A percentile compares a stretch with the other conserved stretches of the same genome.
These are phyloP conservation scores for fruit fly (Drosophila melanogaster) DNA, from an alignment of 1,140 invertebrate genomes.

Conservation along the genomic window DNA sequence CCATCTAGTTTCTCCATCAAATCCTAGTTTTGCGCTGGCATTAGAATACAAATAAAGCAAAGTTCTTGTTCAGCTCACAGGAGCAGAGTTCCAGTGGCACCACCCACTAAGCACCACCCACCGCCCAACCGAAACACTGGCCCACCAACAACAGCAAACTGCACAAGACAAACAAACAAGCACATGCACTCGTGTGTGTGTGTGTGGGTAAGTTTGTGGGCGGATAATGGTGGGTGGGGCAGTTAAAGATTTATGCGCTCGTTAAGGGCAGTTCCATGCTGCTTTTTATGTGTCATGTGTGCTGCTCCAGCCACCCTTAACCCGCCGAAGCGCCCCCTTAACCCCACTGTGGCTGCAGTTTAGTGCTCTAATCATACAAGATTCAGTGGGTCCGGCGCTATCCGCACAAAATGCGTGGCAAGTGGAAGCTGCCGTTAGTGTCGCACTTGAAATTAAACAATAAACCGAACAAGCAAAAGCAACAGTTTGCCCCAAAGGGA, in stretches of 20 bases:
- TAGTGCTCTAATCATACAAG: conserved; percentile 41
- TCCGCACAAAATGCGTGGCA: conserved; percentile 50
- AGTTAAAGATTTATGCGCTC: conserved; percentile 80
- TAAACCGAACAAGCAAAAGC: conserved; percentile 14
- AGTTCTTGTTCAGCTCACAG: neutral
- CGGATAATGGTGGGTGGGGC: conserved; percentile 30
- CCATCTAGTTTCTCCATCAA: neutral
- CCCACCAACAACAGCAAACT: conserved; percentile 14
- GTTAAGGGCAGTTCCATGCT: conserved; percentile 78
- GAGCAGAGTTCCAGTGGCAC: neutral
- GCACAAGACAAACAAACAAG: conserved; percentile 22
- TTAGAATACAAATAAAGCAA: conserved; percentile 26
- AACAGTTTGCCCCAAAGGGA: conserved; percentile 5
- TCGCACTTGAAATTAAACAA: conserved; percentile 38
- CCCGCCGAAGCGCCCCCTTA: neutral
- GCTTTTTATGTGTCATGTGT: conserved; percentile 78
- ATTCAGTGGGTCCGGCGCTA: conserved; percentile 43
- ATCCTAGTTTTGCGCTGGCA: neutral
- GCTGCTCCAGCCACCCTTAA: conserved; percentile 11
- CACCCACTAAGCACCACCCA: neutral
- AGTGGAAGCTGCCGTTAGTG: conserved; percentile 21
- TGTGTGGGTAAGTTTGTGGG: neutral
- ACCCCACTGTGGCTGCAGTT: conserved; percentile 27
- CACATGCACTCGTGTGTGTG: neutral
- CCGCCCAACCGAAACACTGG: neutral